A percentile compares a stretch with the other conserved stretches of the same genome.
These are phyloP conservation scores for Sialis fuliginosa DNA, from an alignment of 2,888 invertebrate genomes.

Conservation along the genomic window DNA sequence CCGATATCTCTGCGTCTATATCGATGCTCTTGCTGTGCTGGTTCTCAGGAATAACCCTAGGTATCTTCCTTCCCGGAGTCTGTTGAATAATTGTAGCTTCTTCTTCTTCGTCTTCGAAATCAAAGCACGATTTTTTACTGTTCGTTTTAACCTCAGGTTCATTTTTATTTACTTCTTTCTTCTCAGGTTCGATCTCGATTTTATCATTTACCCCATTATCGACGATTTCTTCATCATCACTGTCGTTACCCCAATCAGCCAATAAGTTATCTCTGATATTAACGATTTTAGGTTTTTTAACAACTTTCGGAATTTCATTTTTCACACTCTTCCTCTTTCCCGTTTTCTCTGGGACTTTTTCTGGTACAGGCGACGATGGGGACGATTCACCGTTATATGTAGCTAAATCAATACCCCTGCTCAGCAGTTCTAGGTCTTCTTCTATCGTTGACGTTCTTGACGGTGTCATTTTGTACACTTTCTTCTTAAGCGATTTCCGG, in stretches of 20 bases:
- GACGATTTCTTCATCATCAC: constrained; percentile 21
- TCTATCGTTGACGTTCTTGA: constrained; percentile 14
- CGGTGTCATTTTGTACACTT: constrained; percentile 11
- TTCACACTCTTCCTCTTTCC: constrained; percentile 21
- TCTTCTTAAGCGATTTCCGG: constrained; percentile 13
- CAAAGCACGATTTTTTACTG: constrained; percentile 47
- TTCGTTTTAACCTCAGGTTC: constrained; percentile 9
- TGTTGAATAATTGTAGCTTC: constrained; percentile 32
- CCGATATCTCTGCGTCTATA: constrained; percentile 8
- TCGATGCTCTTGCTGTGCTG: constrained; percentile 6
- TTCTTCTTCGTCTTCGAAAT: constrained; percentile 61
- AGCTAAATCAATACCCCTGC: constrained; percentile 13
- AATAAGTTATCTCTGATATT: constrained; percentile 51
- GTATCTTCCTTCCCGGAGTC: constrained; percentile 41
- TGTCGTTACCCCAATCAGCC: constrained; percentile 62
- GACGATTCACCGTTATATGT: constrained; percentile 4
- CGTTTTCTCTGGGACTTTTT: constrained; percentile 21
- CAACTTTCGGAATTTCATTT: constrained; percentile 5
- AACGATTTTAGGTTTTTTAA: constrained; percentile 27
- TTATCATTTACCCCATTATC: background rate
- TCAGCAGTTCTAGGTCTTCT: constrained; percentile 15
- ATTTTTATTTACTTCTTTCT: constrained; percentile 5
- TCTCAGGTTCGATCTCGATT: constrained; percentile 7
- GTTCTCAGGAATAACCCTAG: constrained; percentile 30
- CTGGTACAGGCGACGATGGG: constrained; percentile 1